Evolutionary conservation across 2,888 invertebrate genomes (phyloP).

Genomic region (Dinocampus coccinellae): DNA sequence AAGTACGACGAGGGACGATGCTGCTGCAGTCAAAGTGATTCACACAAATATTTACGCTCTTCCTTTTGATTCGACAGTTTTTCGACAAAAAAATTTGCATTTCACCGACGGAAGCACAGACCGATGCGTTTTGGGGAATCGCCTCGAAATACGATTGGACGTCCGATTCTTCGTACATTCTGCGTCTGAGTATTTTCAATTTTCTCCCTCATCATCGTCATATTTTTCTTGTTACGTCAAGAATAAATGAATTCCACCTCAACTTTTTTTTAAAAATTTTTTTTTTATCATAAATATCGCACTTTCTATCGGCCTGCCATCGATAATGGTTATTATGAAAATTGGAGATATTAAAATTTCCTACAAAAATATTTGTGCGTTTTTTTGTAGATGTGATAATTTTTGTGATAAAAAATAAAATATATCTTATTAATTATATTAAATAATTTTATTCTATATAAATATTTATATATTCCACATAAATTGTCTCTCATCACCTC

Average conservation of each 20-base stretch:
- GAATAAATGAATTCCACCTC: too few species aligned
- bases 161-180: slow-evolving; percentile 53
- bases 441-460: too few species aligned
- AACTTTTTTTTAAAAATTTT: too few species aligned
- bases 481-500: slow-evolving; percentile 14
- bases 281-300: too few species aligned
- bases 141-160: slow-evolving; percentile 53
- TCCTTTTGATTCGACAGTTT: slow-evolving; percentile 7
- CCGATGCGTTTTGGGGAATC: slow-evolving; percentile 51
- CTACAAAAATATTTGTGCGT: too few species aligned
- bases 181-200: slow-evolving; percentile 48
- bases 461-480: too few species aligned
- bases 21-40: neutral
- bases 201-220: slow-evolving; percentile 27
- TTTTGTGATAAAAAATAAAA: too few species aligned
- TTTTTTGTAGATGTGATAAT: too few species aligned
- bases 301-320: too few species aligned
- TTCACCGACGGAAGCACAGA: slow-evolving; percentile 54
- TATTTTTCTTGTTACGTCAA: slow-evolving; percentile 30
- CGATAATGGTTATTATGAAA: too few species aligned
- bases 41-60: slow-evolving; percentile 17
- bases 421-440: too few species aligned
- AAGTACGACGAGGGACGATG: neutral
- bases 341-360: too few species aligned
- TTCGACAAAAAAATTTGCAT: slow-evolving; percentile 45